Base-by-base conservation (phyloP, 2,797 vertebrate species). In the Thalassophryne amazonica region DNA sequence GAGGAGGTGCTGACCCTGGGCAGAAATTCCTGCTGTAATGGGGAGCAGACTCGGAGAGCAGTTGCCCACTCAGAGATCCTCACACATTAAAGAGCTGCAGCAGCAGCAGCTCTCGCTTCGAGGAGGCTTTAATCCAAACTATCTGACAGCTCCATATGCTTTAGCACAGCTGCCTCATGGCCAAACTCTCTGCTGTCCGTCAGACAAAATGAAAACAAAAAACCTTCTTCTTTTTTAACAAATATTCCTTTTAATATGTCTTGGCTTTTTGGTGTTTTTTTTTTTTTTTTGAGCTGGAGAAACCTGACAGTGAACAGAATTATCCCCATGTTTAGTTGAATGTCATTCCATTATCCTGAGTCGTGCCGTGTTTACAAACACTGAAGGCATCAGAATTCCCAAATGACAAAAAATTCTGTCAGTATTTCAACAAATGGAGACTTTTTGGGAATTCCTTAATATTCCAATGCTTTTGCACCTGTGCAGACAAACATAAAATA, bases 11-110 rank as follows among this genome's bases (percentile, higher is more conserved):
- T 71, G 73, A 73, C 60, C 48, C 48, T 25, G 53, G 38, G 36
- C 60, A 52, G 38, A 43, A 61, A 47, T 25, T 69, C 45, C 55
- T 35, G 11, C 10, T 33, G 23, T 84, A 76, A 76, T 74, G 39
- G 2, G 42, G 69, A 80, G 60, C 50, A 61, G 51, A 68, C 53
- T 24, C 21, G 5, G 34, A 63, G 56, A 75, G 43, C 50, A 20
- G 37, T 54, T 67, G 61, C 22, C 15, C 59, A 37, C 60, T 41
- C 14, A n/a, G 13, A 30, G 33, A 40, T 34, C 22, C 22, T 48
- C 52, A 1, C 46, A 39, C 54, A 43, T 58, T 29, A 25, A 35
- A 9, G n/a, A n/a, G n/a, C n/a, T n/a, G n/a, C n/a, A n/a, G n/a
- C n/a, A n/a, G n/a, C n/a, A 6, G 11, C 15, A 16, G 33, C 22